Conservation (phyloP, 2,113 vertebrate genomes). For the Butastur rufipennis region DNA sequence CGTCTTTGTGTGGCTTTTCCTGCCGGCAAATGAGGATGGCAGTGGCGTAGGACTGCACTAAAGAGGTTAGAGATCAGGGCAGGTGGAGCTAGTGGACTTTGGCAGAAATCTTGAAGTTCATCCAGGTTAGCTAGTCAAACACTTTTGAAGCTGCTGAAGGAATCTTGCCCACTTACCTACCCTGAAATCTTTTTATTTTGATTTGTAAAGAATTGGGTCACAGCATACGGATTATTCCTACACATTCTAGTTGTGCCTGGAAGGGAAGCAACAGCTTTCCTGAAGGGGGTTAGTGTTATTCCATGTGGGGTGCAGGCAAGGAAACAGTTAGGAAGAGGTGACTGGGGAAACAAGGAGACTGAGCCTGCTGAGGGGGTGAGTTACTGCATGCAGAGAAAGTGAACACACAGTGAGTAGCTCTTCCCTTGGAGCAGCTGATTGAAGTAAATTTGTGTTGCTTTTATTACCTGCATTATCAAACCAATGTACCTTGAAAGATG, state of each 20-base stretch:
- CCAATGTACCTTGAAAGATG: neutral
- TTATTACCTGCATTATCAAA: neutral
- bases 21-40: neutral
- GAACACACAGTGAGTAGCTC: neutral
- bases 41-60: neutral
- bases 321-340: neutral
- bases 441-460: neutral
- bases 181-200: neutral
- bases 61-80: neutral
- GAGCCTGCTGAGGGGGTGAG: neutral
- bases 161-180: neutral
- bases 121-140: neutral
- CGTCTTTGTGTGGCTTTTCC: neutral
- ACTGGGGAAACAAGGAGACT: neutral
- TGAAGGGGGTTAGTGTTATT: neutral
- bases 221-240: neutral
- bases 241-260: neutral
- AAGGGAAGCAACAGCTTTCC: neutral
- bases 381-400: neutral
- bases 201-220: neutral
- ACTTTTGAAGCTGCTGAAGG: neutral
- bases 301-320: neutral
- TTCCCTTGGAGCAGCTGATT: neutral
- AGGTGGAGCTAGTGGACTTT: neutral
- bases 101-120: neutral